A percentile compares a stretch with the other conserved stretches of the same genome.
These are phyloP conservation scores for Adineta ricciae DNA, from an alignment of 2,888 invertebrate genomes.

Conservation along the genomic window DNA sequence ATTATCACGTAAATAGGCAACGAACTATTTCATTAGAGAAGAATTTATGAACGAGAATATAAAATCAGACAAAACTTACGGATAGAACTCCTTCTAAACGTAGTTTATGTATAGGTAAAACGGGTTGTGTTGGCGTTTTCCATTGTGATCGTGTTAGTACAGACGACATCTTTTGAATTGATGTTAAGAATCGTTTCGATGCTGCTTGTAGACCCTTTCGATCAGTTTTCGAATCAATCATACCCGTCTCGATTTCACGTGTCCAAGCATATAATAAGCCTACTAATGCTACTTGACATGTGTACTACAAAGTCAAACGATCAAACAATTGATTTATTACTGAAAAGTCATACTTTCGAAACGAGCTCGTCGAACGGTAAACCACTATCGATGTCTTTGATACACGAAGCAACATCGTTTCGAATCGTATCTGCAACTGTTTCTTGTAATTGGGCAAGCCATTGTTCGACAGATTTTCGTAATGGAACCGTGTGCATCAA, in stretches of 20 bases:
- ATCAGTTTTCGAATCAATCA: slow-evolving; percentile 46
- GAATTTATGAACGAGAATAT: not conserved
- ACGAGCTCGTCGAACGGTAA: slow-evolving; percentile 46
- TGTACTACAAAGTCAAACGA: slow-evolving; percentile 41
- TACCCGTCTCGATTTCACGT: slow-evolving; percentile 45
- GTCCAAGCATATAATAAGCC: slow-evolving; percentile 49
- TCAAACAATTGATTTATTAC: not conserved
- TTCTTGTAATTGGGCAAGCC: slow-evolving; percentile 43
- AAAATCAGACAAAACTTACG: slow-evolving; percentile 38
- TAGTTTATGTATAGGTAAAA: slow-evolving; percentile 43
- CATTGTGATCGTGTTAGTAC: slow-evolving; percentile 41
- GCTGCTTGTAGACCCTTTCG: slow-evolving; percentile 44
- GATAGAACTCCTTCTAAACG: slow-evolving; percentile 46
- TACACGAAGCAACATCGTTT: slow-evolving; percentile 40
- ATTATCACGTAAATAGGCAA: slow-evolving; percentile 27
- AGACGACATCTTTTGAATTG: slow-evolving; percentile 41
- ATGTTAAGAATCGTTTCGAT: slow-evolving; percentile 42
- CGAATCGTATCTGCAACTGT: slow-evolving; percentile 42
- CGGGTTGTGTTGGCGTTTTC: slow-evolving; percentile 42
- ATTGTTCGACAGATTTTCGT: slow-evolving; percentile 45
- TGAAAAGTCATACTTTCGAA: slow-evolving; percentile 40
- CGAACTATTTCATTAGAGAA: not conserved
- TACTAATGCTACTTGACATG: slow-evolving; percentile 47
- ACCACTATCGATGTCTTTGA: slow-evolving; percentile 43
- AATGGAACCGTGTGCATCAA: slow-evolving; percentile 35